These are phyloP conservation scores for Galago senegalensis DNA, from an alignment of 2,797 vertebrate species.

Conservation along the genomic window DNA sequence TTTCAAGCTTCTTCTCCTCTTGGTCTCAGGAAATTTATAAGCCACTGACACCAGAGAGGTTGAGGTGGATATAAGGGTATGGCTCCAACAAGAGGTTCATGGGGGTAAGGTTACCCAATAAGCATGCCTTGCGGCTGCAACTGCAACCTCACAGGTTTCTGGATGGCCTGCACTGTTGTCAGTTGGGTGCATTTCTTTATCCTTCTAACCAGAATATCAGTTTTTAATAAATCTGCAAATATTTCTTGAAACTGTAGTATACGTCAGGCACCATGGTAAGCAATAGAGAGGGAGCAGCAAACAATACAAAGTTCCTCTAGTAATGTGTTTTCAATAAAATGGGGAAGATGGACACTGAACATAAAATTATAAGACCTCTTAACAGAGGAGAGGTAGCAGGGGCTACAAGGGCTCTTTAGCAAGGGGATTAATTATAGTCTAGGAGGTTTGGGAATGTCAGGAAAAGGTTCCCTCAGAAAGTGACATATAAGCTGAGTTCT, in stretches of 20 bases:
- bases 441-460: not conserved
- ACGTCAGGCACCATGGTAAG: not conserved
- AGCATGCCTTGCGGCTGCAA: not conserved
- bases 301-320: not conserved
- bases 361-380: not conserved
- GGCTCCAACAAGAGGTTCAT: not conserved
- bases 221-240: conserved; percentile 32
- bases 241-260: not conserved
- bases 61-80: not conserved
- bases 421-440: not conserved
- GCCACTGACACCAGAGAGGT: not conserved
- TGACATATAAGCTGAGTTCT: conserved; percentile 30
- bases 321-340: not conserved
- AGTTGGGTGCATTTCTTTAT: not conserved
- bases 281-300: not conserved
- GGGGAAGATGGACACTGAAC: not conserved
- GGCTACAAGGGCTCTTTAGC: not conserved
- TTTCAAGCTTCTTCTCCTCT: not conserved
- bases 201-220: not conserved
- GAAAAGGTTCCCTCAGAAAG: not conserved
- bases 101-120: not conserved
- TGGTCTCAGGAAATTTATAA: not conserved
- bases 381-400: not conserved
- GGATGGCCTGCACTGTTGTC: not conserved
- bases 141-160: not conserved